Evolutionary conservation across 2,797 vertebrate genomes (phyloP).

Genomic region (Spatula clypeata): DNA sequence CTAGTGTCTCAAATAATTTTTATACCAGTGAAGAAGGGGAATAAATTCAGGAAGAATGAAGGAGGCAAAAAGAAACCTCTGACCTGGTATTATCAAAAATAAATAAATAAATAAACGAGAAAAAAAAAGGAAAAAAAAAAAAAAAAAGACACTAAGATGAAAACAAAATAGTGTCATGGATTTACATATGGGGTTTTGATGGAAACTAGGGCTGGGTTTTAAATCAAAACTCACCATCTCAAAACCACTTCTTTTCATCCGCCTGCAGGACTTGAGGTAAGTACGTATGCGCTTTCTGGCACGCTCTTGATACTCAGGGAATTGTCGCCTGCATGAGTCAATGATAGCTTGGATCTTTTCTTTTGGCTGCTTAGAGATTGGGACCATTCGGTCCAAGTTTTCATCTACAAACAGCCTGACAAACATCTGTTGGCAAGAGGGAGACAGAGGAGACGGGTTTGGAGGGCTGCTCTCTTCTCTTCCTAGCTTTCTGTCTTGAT

Average conservation of each 20-base stretch:
- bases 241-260: constrained; percentile 93
- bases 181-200: constrained; percentile 88
- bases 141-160: constrained; percentile 86
- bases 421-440: constrained; percentile 93
- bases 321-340: constrained; percentile 92
- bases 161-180: constrained; percentile 89
- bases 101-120: constrained; percentile 69
- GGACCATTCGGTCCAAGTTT: constrained; percentile 93
- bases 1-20: constrained; percentile 27
- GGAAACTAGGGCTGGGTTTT: constrained; percentile 89
- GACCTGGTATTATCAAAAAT: constrained; percentile 79
- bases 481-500: constrained; percentile 86
- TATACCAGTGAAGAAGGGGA: constrained; percentile 70
- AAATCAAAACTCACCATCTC: constrained; percentile 91
- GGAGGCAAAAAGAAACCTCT: constrained; percentile 76
- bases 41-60: constrained; percentile 82
- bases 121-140: constrained; percentile 27
- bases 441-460: constrained; percentile 92
- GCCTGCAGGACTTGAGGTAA: constrained; percentile 93
- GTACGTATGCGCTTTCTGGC: constrained; percentile 91
- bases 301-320: constrained; percentile 92
- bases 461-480: constrained; percentile 87
- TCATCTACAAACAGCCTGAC: constrained; percentile 94
- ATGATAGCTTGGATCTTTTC: constrained; percentile 93
- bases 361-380: constrained; percentile 93